These are phyloP conservation scores for Erinaceus europaeus DNA, from an alignment of 2,113 vertebrate species.

Conservation along the genomic window DNA sequence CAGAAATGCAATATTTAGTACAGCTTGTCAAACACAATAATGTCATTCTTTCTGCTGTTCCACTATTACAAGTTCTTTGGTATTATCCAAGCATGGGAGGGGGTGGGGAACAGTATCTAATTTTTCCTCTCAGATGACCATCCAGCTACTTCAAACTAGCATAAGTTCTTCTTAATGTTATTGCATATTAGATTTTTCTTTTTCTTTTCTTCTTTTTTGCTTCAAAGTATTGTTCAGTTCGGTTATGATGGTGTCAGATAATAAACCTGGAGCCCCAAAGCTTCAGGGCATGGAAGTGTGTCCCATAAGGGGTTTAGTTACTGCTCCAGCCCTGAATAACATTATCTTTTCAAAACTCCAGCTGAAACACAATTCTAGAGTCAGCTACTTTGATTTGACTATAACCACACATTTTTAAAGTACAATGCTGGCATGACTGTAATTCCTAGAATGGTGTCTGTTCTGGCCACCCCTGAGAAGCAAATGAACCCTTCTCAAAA, in stretches of 20 bases:
- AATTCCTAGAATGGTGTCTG: not conserved
- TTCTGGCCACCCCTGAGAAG: not conserved
- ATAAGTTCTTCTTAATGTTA: not conserved
- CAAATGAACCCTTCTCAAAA: not conserved
- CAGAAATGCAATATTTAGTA: constrained; percentile 20
- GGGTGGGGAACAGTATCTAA: not conserved
- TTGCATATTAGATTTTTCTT: not conserved
- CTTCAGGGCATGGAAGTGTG: too few relatives aligned
- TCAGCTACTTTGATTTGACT: not conserved
- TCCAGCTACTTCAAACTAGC: not conserved
- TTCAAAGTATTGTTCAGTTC: too few relatives aligned
- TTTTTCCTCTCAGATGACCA: not conserved
- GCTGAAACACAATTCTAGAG: not conserved
- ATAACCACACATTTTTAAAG: not conserved
- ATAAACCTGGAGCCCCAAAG: too few relatives aligned
- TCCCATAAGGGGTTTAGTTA: too few relatives aligned
- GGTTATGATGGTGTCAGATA: too few relatives aligned
- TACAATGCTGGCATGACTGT: not conserved
- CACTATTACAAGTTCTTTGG: not conserved
- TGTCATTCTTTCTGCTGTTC: not conserved
- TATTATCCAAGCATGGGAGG: not conserved
- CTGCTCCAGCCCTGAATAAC: too few relatives aligned
- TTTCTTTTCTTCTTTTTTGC: too few relatives aligned
- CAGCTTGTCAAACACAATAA: not conserved
- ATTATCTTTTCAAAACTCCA: not conserved